These are phyloP conservation scores for Acanthococcus lagerstroemiae DNA, from an alignment of 2,888 invertebrate genomes.

Conservation along the genomic window DNA sequence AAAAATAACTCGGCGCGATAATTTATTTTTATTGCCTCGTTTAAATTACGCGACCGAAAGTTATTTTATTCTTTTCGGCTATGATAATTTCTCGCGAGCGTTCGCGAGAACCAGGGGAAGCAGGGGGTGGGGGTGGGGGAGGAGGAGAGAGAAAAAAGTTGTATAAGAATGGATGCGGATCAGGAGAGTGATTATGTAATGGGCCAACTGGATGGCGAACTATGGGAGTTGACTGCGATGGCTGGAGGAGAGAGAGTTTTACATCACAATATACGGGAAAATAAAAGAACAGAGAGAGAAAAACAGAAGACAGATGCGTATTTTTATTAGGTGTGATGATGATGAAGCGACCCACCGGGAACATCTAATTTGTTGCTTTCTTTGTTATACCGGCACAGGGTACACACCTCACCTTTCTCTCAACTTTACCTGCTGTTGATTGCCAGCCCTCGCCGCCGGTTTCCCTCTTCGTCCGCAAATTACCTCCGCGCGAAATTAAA, in stretches of 20 bases:
- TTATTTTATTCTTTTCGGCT: not conserved
- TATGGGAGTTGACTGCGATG: not conserved
- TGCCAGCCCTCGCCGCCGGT: not conserved
- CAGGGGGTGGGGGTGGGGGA: no score
- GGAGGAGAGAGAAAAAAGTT: not conserved
- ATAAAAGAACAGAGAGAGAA: not conserved
- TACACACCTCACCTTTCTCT: not conserved
- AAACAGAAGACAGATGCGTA: constrained; percentile 2
- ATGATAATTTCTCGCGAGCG: not conserved
- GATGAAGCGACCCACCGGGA: not conserved
- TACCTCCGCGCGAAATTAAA: not conserved
- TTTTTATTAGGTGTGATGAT: constrained; percentile 8
- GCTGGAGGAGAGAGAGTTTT: not conserved
- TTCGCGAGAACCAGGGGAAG: no score
- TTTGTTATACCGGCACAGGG: not conserved
- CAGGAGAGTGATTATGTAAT: constrained; percentile 2
- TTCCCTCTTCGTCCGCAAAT: not conserved
- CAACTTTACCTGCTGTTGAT: not conserved
- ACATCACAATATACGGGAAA: not conserved
- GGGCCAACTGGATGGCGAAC: not conserved
- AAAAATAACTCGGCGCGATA: not conserved
- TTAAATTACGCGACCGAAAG: not conserved
- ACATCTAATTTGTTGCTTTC: constrained; percentile 5
- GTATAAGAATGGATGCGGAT: not conserved
- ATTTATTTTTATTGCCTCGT: constrained; percentile 4